These are phyloP conservation scores for Silurus aristotelis DNA, from an alignment of 2,797 vertebrate genomes.

Conservation along the genomic window DNA sequence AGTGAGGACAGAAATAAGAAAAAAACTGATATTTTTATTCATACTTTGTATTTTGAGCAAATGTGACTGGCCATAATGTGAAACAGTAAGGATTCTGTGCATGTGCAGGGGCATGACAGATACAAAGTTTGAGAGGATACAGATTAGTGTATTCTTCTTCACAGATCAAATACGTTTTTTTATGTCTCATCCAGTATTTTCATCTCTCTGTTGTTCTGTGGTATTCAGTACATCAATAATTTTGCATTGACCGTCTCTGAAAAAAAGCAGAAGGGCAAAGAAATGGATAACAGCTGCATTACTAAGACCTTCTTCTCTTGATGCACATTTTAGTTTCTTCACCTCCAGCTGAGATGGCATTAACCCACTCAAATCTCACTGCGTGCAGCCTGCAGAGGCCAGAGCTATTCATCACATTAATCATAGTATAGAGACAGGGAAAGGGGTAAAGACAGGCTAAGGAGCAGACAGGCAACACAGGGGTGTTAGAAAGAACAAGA, in stretches of 20 bases:
- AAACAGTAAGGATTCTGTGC: background rate
- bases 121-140: background rate
- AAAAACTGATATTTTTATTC: background rate
- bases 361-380: conserved; percentile 40
- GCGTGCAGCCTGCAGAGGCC: conserved; percentile 30
- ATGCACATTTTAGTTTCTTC: conserved; percentile 15
- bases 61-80: background rate
- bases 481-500: background rate
- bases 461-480: background rate
- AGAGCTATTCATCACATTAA: conserved; percentile 44
- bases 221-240: conserved; percentile 28
- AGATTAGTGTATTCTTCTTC: background rate
- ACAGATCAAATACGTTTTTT: conserved; percentile 2
- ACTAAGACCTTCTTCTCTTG: conserved; percentile 9
- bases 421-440: background rate
- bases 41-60: background rate
- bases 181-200: conserved; percentile 15
- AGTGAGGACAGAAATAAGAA: background rate
- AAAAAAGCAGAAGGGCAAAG: conserved; percentile 4
- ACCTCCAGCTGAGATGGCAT: conserved; percentile 34
- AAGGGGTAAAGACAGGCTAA: background rate
- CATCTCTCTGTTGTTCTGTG: conserved; percentile 27
- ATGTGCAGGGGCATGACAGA: background rate
- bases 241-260: conserved; percentile 21
- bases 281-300: conserved; percentile 16